Percentiles rank a stretch among this genome's conserved stretches.
phyloP scores from a whole-genome alignment of 2,888 invertebrate species.

The Strigamia transsilvanica region DNA sequence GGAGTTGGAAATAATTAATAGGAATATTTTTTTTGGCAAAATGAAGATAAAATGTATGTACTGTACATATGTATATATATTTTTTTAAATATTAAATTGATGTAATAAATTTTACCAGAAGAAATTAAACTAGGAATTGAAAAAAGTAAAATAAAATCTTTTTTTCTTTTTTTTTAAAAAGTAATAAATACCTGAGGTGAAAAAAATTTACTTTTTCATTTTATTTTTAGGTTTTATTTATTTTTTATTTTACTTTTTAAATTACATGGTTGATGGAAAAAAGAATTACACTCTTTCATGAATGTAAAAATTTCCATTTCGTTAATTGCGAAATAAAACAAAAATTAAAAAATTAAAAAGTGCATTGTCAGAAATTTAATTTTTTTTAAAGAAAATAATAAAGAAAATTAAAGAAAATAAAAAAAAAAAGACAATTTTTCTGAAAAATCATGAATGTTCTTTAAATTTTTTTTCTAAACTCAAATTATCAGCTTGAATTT shows the following conservation, averaged over 20 bases:
- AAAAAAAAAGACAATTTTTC: no score
- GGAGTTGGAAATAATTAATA: no score
- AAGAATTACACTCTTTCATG: conserved; percentile 12
- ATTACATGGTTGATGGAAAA: conserved; percentile 10
- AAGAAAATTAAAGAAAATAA: neutral
- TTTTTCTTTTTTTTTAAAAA: neutral
- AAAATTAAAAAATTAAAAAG: neutral
- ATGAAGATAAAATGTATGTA: no score
- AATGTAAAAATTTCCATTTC: conserved; percentile 6
- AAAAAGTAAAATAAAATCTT: neutral
- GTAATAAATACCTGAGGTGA: neutral
- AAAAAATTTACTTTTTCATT: neutral
- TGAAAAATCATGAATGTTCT: neutral
- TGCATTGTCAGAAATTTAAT: neutral
- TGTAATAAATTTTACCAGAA: conserved; percentile 3
- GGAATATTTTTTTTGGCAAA: no score
- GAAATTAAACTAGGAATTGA: neutral
- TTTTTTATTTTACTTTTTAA: neutral
- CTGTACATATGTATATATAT: no score
- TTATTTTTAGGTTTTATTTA: neutral
- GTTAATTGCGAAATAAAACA: conserved; percentile 6
- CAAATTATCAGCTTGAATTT: conserved; percentile 23
- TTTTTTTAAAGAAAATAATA: neutral
- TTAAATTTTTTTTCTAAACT: neutral
- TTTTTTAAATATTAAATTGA: neutral